Percentiles rank a stretch among this genome's conserved stretches.
Evolutionary conservation across 2,888 invertebrate species (phyloP).

Genomic region (Cephus rjabovi): DNA sequence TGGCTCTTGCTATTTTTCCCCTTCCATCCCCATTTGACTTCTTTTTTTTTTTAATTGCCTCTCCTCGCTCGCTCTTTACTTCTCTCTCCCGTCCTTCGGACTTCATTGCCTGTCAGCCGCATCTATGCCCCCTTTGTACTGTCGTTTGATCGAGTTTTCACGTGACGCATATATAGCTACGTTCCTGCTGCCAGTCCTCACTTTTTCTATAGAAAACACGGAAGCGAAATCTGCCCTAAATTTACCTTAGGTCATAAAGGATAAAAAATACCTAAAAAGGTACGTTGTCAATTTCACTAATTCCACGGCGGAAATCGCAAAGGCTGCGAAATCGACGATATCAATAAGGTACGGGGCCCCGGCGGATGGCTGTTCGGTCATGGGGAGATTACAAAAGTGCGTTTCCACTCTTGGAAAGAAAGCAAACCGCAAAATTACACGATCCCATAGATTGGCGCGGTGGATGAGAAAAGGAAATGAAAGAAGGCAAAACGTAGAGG

Average conservation of each 20-base stretch:
- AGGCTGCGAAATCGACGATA: background rate
- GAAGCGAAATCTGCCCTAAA: background rate
- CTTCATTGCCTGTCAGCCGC: background rate
- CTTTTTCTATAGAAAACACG: background rate
- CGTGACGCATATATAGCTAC: background rate
- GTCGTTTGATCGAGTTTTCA: slow-evolving; percentile 1
- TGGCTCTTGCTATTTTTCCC: background rate
- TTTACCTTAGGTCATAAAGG: background rate
- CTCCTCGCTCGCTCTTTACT: background rate
- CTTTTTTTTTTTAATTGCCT: background rate
- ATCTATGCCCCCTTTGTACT: background rate
- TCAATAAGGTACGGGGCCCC: background rate
- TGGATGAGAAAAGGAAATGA: background rate
- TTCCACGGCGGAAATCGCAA: background rate
- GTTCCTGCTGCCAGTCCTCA: background rate
- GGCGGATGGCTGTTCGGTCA: background rate
- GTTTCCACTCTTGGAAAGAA: background rate
- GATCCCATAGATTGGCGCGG: slow-evolving; percentile 10
- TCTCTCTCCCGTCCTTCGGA: background rate
- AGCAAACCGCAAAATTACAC: slow-evolving; percentile 6
- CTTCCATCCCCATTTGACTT: background rate
- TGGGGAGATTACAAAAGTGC: background rate
- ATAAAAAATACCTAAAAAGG: background rate
- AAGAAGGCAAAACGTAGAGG: background rate
- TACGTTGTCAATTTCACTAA: background rate